Evolutionary conservation across 2,113 vertebrate species (phyloP).

Genomic region (Archocentrus centrarchus): DNA sequence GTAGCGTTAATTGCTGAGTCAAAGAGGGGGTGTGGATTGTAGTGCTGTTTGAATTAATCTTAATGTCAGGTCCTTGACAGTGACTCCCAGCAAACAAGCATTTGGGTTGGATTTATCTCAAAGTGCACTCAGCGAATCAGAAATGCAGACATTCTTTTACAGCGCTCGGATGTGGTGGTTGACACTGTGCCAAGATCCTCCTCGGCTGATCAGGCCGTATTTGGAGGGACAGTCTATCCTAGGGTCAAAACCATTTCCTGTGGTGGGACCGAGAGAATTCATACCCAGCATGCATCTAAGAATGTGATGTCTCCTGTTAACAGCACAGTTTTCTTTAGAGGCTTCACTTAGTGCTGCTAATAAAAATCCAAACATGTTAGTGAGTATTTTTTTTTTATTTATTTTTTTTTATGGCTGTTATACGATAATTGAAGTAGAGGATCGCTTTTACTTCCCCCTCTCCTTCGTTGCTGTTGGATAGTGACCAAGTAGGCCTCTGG

Average conservation of each 20-base stretch:
- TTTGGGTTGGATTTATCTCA: constrained; percentile 47
- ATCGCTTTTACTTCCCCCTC: neutral
- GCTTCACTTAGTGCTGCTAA: neutral
- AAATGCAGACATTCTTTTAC: constrained; percentile 54
- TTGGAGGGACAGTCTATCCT: constrained; percentile 72
- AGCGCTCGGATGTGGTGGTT: constrained; percentile 68
- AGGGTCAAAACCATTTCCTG: constrained; percentile 78
- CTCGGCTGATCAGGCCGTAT: constrained; percentile 64
- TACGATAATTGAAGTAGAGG: neutral
- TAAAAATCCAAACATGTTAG: neutral
- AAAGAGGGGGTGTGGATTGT: neutral
- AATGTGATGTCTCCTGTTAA: constrained; percentile 9
- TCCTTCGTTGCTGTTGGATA: constrained; percentile 30
- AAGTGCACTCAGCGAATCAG: constrained; percentile 29
- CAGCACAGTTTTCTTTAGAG: neutral
- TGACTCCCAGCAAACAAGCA: constrained; percentile 39
- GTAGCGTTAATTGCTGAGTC: constrained; percentile 26
- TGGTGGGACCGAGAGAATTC: constrained; percentile 56
- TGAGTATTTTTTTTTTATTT: neutral
- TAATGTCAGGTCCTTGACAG: constrained; percentile 19
- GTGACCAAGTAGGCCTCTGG: constrained; percentile 35
- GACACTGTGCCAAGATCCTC: constrained; percentile 62
- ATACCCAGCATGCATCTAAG: constrained; percentile 46
- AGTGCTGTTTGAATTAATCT: constrained; percentile 13
- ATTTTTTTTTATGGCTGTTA: constrained; percentile 14